These are phyloP conservation scores for Amblyopsis rosae DNA, from an alignment of 2,113 vertebrate species.

Conservation along the genomic window DNA sequence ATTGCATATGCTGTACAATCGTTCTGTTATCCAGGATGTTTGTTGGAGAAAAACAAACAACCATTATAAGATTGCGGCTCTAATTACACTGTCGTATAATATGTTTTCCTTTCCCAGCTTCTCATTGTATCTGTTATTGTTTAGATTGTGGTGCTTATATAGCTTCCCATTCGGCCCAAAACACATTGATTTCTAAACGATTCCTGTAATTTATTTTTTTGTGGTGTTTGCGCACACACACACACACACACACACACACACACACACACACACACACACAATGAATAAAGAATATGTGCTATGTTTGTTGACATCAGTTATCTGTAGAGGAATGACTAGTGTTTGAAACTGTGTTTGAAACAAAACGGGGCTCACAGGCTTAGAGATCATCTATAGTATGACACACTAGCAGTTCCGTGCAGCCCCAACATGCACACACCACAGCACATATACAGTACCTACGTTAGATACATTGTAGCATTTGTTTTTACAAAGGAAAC, in stretches of 20 bases:
- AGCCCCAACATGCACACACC: too few relatives aligned
- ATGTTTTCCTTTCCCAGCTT: conserved; percentile 35
- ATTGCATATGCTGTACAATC: conserved; percentile 12
- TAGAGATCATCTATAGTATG: too few relatives aligned
- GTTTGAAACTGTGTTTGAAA: too few relatives aligned
- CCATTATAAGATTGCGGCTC: conserved; percentile 21
- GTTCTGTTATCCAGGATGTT: conserved; percentile 19
- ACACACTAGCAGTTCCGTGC: too few relatives aligned
- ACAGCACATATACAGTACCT: too few relatives aligned
- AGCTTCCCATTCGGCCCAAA: conserved; percentile 44
- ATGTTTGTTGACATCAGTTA: too few relatives aligned
- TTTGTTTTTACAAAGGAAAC: background rate
- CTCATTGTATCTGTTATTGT: conserved; percentile 43
- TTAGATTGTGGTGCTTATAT: conserved; percentile 42
- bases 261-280: background rate
- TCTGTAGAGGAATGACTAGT: too few relatives aligned
- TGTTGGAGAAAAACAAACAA: conserved; percentile 29
- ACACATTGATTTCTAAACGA: conserved; percentile 58
- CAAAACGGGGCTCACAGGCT: too few relatives aligned
- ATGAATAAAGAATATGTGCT: background rate
- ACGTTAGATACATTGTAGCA: too few relatives aligned
- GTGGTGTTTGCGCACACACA: background rate
- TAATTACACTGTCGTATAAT: conserved; percentile 42
- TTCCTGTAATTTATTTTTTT: conserved; percentile 54
- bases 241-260: background rate